Base-by-base conservation (phyloP, 2,797 vertebrate species). In the Mus spretus region DNA sequence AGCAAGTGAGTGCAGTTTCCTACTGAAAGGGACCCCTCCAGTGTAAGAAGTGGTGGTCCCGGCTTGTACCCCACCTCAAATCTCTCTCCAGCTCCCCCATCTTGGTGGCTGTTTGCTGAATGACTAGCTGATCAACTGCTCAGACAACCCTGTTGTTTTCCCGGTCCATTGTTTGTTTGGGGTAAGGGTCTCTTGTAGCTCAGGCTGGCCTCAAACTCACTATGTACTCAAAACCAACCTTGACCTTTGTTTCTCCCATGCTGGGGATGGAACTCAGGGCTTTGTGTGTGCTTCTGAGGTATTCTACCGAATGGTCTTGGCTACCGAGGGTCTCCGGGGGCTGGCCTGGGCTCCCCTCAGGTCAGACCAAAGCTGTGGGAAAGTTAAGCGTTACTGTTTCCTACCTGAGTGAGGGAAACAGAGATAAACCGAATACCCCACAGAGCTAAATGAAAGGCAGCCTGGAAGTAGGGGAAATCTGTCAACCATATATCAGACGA, bases 271-370 rank as follows among this genome's bases (percentile, higher is more conserved):
- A 13, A 47, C 37, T n/a, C 86, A 9, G 70, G 72, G 87, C 37
- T 89, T n/a, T 31, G 55, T 44, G 37, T 34, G 28, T 34, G 37
- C 53, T 47, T 2, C 10, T 26, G 26, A 12, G 26, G n/a, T 26
- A 59, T 20, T 57, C 70, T 15, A 59, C 37, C 0, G 11, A 61
- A 40, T 15, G 12, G 28, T 83, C 31, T 6, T 6, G n/a, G 77
- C 81, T 37, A 59, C 57, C 19, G 19, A 47, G 74, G 47, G 31
- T 65, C 37, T n/a, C 90, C 3, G 0, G 0, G 0, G 65, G 55
- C 59, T 78, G 65, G 37, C 47, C 65, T 75, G 47, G 40, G 19
- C 44, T 28, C 70, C 24, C 6, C 20, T 15, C 15, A 26, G 14
- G 40, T 11, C 31, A 80, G 20, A n/a, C 28, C 20, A 4, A 10